Percentiles rank a stretch among this genome's conserved stretches.
Evolutionary conservation across 2,113 vertebrate species (phyloP).

Genomic region (Falco punctatus): DNA sequence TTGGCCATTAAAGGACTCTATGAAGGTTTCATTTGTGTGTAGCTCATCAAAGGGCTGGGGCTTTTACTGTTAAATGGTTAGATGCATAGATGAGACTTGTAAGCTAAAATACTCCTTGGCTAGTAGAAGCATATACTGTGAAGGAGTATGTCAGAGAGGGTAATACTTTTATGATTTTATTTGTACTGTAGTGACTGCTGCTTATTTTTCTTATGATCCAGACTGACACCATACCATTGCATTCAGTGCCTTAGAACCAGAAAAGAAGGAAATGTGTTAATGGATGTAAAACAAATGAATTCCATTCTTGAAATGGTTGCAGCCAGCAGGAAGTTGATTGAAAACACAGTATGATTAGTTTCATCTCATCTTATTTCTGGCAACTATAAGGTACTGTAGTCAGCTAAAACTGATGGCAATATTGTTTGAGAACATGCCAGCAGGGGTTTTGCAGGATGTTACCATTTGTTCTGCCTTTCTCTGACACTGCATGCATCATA

Average conservation of each 20-base stretch:
- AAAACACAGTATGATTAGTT: conserved; percentile 62
- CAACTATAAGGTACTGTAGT: conserved; percentile 33
- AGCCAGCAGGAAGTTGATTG: conserved; percentile 60
- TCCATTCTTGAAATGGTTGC: conserved; percentile 55
- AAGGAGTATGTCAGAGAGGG: not conserved
- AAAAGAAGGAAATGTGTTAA: conserved; percentile 25
- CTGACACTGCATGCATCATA: conserved; percentile 5
- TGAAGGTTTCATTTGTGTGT: not conserved
- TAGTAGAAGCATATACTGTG: not conserved
- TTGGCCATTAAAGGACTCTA: not conserved
- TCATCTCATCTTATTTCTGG: conserved; percentile 59
- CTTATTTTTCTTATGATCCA: not conserved
- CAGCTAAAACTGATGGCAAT: conserved; percentile 13
- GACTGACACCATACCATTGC: not conserved
- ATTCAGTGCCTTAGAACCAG: not conserved
- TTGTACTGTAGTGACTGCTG: not conserved
- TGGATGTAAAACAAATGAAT: conserved; percentile 26
- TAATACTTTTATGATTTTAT: not conserved
- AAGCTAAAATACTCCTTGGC: not conserved
- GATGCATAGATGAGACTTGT: not conserved
- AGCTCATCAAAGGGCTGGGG: not conserved
- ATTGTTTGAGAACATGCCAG: conserved; percentile 37
- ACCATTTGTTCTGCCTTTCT: conserved; percentile 31
- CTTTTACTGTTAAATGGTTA: not conserved
- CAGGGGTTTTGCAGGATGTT: conserved; percentile 15